Evolutionary conservation across 2,888 invertebrate genomes (phyloP).

Genomic region (Sthenelais limicola): DNA sequence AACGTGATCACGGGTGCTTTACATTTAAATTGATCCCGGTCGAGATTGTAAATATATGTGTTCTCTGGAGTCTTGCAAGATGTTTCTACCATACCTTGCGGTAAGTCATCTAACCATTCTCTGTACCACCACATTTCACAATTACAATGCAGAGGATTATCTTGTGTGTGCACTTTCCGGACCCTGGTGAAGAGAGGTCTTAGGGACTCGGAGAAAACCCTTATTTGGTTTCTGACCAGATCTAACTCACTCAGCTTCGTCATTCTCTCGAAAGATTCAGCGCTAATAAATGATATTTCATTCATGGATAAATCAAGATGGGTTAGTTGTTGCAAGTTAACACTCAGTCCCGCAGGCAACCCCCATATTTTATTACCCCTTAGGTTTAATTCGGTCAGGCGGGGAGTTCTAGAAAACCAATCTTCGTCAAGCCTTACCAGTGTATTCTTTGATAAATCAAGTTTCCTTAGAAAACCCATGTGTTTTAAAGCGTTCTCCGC

Average conservation of each 20-base stretch:
- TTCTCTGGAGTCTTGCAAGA: slow-evolving; percentile 28
- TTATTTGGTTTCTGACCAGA: slow-evolving; percentile 43
- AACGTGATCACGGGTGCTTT: slow-evolving; percentile 39
- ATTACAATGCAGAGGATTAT: slow-evolving; percentile 51
- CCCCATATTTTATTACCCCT: slow-evolving; percentile 39
- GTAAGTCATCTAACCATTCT: slow-evolving; percentile 40
- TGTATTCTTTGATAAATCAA: slow-evolving; percentile 44
- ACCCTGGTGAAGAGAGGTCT: slow-evolving; percentile 30
- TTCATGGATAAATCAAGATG: slow-evolving; percentile 39
- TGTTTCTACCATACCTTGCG: background rate
- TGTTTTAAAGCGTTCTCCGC: slow-evolving; percentile 32
- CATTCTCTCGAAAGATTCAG: slow-evolving; percentile 28
- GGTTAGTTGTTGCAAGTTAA: slow-evolving; percentile 20
- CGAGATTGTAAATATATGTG: slow-evolving; percentile 23
- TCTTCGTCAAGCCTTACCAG: slow-evolving; percentile 26
- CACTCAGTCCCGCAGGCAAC: slow-evolving; percentile 42
- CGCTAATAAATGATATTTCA: slow-evolving; percentile 15
- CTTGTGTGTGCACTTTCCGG: slow-evolving; percentile 11
- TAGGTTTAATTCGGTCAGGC: slow-evolving; percentile 36
- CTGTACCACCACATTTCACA: slow-evolving; percentile 50
- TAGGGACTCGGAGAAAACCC: slow-evolving; percentile 38
- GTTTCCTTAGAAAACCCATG: slow-evolving; percentile 8
- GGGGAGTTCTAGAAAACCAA: slow-evolving; percentile 40
- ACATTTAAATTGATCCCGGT: slow-evolving; percentile 39
- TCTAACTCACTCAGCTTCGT: slow-evolving; percentile 40